A percentile compares a stretch with the other conserved stretches of the same genome.
phyloP scores from a whole-genome alignment of 1,140 invertebrate genomes.

The Calephelis nemesis region DNA sequence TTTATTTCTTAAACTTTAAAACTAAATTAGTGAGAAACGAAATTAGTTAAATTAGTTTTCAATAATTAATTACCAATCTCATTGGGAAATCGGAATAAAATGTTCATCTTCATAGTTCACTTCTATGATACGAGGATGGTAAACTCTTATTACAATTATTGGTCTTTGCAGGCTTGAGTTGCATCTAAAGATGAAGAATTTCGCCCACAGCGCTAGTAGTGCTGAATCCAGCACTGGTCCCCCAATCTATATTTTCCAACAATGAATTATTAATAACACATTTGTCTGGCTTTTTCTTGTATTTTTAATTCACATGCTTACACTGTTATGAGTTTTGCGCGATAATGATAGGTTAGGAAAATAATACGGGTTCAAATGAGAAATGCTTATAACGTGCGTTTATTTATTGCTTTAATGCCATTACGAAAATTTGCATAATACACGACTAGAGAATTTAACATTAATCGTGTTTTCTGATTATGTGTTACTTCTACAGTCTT shows the following conservation, averaged over 20 bases:
- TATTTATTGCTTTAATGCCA: constrained; percentile 32
- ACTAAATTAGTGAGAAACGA: too few species aligned
- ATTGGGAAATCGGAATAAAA: too few species aligned
- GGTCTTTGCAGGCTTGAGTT: too few species aligned
- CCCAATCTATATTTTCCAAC: neutral
- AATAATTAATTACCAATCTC: too few species aligned
- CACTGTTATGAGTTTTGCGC: constrained; percentile 7
- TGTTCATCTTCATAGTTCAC: too few species aligned
- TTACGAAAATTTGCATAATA: constrained; percentile 30
- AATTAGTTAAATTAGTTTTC: too few species aligned
- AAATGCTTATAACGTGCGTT: constrained; percentile 29
- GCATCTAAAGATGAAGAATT: too few species aligned
- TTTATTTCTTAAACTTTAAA: too few species aligned
- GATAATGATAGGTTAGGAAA: constrained; percentile 17
- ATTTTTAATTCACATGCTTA: constrained; percentile 23
- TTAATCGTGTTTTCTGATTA: constrained; percentile 12
- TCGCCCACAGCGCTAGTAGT: too few species aligned
- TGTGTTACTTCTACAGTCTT: neutral
- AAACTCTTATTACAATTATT: too few species aligned
- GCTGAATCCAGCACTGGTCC: too few species aligned
- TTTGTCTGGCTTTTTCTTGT: neutral
- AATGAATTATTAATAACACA: constrained; percentile 13
- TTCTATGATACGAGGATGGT: too few species aligned
- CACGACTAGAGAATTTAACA: constrained; percentile 18
- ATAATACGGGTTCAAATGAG: constrained; percentile 29